Conservation (phyloP, 2,797 vertebrate species). For the Okamejei kenojei region DNA sequence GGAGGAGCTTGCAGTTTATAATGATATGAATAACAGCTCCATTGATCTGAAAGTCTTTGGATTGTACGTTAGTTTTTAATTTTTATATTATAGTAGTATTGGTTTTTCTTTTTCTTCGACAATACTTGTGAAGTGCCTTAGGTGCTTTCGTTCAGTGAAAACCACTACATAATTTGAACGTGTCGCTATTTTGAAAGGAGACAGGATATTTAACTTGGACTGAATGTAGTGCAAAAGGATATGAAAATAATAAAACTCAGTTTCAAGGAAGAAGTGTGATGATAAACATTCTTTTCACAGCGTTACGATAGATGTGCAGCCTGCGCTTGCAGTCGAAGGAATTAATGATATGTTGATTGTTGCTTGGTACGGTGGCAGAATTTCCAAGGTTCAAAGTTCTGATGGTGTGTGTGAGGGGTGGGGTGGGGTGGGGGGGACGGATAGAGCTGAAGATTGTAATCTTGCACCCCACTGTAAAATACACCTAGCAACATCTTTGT, state of each 20-base stretch:
- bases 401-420: background rate
- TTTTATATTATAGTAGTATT: background rate
- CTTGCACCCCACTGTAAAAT: background rate
- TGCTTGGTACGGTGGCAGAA: background rate
- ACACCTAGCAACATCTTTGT: too few relatives aligned
- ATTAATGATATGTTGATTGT: constrained; percentile 12
- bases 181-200: background rate
- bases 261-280: background rate
- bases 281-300: background rate
- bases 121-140: too few relatives aligned
- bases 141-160: too few relatives aligned
- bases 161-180: too few relatives aligned
- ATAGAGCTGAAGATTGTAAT: background rate
- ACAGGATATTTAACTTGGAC: background rate
- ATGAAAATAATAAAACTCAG: background rate
- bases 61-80: background rate
- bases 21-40: background rate
- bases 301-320: background rate
- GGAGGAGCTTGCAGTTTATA: background rate
- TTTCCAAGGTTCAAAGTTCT: background rate
- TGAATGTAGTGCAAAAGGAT: background rate
- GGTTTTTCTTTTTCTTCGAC: too few relatives aligned
- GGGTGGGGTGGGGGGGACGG: background rate
- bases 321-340: background rate
- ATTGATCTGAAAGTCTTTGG: background rate